Percentiles rank a stretch among this genome's conserved stretches.
These are phyloP conservation scores for Montipora foliosa DNA, from an alignment of 64 coral and sea anemone genomes.

Conservation along the genomic window DNA sequence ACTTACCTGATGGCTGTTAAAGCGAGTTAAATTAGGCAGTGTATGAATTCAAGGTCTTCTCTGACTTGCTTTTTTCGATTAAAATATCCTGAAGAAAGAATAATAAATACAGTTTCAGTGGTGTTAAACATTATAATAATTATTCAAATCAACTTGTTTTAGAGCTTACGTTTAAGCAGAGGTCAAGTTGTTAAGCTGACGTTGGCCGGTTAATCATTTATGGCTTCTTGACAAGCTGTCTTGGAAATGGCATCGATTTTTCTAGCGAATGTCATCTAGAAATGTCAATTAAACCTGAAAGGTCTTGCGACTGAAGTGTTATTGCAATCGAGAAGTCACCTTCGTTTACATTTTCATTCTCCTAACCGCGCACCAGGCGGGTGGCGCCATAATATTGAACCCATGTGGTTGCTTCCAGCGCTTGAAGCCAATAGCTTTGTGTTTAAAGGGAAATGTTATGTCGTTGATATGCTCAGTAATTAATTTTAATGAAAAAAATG, in stretches of 20 bases:
- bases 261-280: not conserved
- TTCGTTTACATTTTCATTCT: not conserved
- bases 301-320: not conserved
- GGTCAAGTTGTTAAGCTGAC: no score
- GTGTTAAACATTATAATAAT: not conserved
- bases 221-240: not conserved
- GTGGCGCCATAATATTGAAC: not conserved
- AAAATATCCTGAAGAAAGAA: not conserved
- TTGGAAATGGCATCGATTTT: not conserved
- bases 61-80: not conserved
- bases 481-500: slow-evolving; percentile 1
- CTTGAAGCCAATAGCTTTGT: not conserved
- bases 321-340: not conserved
- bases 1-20: not conserved
- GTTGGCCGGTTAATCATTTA: not conserved
- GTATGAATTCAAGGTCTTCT: not conserved
- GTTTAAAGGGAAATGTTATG: slow-evolving; percentile 1
- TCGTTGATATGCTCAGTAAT: not conserved
- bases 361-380: not conserved
- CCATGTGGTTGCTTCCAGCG: not conserved
- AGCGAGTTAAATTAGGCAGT: not conserved
- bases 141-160: not conserved
- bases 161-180: not conserved
- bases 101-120: not conserved
- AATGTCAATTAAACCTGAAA: not conserved